Conservation (phyloP, 1,140 invertebrate genomes). For the Gryon sp. region DNA sequence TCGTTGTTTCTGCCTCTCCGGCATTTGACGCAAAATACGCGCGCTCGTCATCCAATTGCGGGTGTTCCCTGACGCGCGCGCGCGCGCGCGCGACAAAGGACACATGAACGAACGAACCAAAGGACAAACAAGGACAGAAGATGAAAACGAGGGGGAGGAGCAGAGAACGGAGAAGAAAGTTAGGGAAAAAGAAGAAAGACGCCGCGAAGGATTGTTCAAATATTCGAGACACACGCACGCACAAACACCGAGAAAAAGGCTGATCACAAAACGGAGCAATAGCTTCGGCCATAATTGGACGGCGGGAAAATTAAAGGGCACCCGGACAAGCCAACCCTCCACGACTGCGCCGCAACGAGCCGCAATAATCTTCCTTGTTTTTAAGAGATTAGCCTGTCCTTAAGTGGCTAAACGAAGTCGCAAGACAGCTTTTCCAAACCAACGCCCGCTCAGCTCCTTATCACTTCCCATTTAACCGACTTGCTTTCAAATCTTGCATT, state of each 20-base stretch:
- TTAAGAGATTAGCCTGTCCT: constrained; percentile 67
- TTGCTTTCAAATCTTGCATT: not conserved
- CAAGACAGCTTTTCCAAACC: constrained; percentile 55
- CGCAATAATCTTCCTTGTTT: constrained; percentile 70
- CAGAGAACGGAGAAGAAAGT: constrained; percentile 4
- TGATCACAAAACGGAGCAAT: constrained; percentile 64
- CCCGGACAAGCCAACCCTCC: constrained; percentile 45
- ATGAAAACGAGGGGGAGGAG: constrained; percentile 7
- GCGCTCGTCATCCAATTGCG: no score
- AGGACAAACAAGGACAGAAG: no score
- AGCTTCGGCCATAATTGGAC: constrained; percentile 69
- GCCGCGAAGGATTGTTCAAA: constrained; percentile 67
- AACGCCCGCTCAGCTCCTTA: not conserved
- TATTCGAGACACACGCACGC: constrained; percentile 61
- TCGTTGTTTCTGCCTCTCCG: constrained; percentile 44
- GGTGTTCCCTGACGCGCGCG: not conserved
- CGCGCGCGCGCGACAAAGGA: not conserved
- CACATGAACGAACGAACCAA: constrained; percentile 1
- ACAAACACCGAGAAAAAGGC: no score
- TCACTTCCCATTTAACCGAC: not conserved
- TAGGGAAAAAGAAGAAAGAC: constrained; percentile 1
- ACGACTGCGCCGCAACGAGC: constrained; percentile 62
- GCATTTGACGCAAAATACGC: constrained; percentile 43
- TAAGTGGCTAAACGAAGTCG: constrained; percentile 54
- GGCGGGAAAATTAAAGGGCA: constrained; percentile 72